Evolutionary conservation across 2,113 vertebrate species (phyloP).

Genomic region (Callithrix jacchus): DNA sequence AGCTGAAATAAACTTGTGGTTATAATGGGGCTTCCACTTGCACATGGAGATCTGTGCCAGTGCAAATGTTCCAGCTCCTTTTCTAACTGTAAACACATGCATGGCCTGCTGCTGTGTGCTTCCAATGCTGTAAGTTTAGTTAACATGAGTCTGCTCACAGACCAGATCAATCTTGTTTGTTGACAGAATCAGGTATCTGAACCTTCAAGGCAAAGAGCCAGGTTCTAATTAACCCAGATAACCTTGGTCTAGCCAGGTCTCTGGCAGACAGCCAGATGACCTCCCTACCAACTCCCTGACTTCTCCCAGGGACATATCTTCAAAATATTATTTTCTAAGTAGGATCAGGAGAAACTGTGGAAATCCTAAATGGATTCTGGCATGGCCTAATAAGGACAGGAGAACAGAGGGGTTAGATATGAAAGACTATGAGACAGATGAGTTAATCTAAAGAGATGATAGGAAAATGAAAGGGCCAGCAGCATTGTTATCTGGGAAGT

Average conservation of each 20-base stretch:
- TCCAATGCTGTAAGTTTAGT: neutral
- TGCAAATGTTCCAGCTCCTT: conserved; percentile 26
- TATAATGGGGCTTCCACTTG: neutral
- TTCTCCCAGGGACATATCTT: neutral
- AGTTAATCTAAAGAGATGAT: neutral
- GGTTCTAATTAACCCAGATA: conserved; percentile 46
- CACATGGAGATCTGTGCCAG: neutral
- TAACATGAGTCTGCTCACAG: conserved; percentile 11
- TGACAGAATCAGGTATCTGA: conserved; percentile 52
- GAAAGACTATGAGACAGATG: neutral
- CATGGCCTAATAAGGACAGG: neutral
- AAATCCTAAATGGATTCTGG: neutral
- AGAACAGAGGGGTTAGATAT: neutral
- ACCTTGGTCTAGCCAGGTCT: neutral
- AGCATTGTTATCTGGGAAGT: neutral
- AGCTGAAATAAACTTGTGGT: neutral
- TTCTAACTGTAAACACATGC: neutral
- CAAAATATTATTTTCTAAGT: conserved; percentile 22
- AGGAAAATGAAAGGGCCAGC: neutral
- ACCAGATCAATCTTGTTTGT: conserved; percentile 45
- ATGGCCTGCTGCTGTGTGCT: neutral
- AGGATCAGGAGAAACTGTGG: neutral
- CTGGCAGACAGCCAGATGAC: conserved; percentile 1
- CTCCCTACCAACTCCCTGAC: neutral
- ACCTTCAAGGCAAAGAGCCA: conserved; percentile 47